phyloP scores from a whole-genome alignment of 1,140 invertebrate genomes.

The Contarinia nasturtii region DNA sequence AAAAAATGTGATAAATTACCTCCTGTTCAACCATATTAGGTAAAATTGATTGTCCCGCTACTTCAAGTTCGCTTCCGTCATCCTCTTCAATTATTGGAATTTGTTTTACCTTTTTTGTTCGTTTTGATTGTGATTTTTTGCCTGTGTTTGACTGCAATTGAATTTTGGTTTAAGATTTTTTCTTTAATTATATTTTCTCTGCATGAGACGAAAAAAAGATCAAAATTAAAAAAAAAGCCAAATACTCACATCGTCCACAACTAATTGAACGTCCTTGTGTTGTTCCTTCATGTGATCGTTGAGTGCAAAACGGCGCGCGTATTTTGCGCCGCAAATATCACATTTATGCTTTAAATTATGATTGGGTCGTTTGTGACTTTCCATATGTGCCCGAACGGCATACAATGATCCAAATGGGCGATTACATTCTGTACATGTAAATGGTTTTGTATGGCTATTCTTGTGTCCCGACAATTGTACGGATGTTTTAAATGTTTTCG shows the following conservation, averaged over 20 bases:
- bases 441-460: conserved; percentile 59
- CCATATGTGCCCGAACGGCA: conserved; percentile 47
- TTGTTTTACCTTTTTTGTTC: neutral
- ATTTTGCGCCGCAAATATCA: conserved; percentile 48
- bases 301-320: conserved; percentile 46
- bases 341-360: conserved; percentile 45
- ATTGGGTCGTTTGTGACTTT: conserved; percentile 39
- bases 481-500: conserved; percentile 54
- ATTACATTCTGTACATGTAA: conserved; percentile 47
- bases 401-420: conserved; percentile 54
- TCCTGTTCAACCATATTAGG: conserved; percentile 1
- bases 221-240: too few relatives aligned
- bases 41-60: conserved; percentile 7
- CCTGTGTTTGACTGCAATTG: neutral
- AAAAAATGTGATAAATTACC: neutral
- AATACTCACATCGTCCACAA: conserved; percentile 6
- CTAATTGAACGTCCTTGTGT: conserved; percentile 22
- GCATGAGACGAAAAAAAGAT: too few relatives aligned
- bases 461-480: conserved; percentile 55
- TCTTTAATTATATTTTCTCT: conserved; percentile 5
- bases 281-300: conserved; percentile 45
- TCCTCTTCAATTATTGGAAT: neutral
- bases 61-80: neutral
- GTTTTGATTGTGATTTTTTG: neutral
- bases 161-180: conserved; percentile 2